Percentiles rank a stretch among this genome's conserved stretches.
These are phyloP conservation scores for Alviniconcha strummeri DNA, from an alignment of 2,888 invertebrate genomes.

Conservation along the genomic window DNA sequence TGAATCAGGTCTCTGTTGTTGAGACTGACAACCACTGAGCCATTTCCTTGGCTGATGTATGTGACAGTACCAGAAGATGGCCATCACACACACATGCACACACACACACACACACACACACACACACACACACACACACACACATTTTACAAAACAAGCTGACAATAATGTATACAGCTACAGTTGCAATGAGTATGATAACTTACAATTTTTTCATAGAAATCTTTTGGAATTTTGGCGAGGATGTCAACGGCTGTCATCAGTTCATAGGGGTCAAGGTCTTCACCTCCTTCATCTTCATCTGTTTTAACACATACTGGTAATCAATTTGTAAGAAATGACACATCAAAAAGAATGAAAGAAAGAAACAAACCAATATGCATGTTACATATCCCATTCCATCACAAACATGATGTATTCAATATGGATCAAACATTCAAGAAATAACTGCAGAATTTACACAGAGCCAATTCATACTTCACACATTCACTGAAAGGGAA, in stretches of 20 bases:
- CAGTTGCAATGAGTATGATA: background rate
- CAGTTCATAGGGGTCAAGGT: constrained; percentile 92
- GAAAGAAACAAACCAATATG: no score
- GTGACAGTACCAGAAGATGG: no score
- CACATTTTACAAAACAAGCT: background rate
- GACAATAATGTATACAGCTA: background rate
- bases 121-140: background rate
- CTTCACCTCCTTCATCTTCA: constrained; percentile 71
- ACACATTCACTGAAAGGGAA: no score
- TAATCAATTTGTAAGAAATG: background rate
- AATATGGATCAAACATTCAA: no score
- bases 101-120: background rate
- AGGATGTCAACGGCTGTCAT: constrained; percentile 94
- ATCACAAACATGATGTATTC: background rate
- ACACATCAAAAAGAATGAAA: no score
- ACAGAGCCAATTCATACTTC: no score
- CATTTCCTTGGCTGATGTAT: no score
- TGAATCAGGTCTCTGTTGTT: no score
- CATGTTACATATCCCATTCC: background rate
- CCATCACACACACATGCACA: background rate
- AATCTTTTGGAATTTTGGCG: constrained; percentile 94
- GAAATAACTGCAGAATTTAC: no score
- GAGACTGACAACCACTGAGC: no score
- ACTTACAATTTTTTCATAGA: constrained; percentile 85
- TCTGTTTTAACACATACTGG: constrained; percentile 6